These are phyloP conservation scores for Hypsibius dujardini DNA, from an alignment of 1,140 invertebrate species.

Conservation along the genomic window DNA sequence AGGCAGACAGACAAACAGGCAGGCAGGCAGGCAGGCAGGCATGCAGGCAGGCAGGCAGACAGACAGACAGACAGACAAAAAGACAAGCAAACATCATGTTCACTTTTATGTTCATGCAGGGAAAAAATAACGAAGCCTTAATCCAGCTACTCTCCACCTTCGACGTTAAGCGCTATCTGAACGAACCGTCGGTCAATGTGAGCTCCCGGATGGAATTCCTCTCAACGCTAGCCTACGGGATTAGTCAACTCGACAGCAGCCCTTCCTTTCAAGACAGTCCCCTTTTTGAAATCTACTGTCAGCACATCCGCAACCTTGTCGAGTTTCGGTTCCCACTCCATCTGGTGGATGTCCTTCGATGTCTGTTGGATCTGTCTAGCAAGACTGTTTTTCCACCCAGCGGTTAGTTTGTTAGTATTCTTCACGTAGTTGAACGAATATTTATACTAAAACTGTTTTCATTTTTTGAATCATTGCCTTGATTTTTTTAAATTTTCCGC, in stretches of 20 bases:
- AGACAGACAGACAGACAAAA: too few relatives aligned
- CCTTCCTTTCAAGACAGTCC: constrained; percentile 2
- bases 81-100: too few relatives aligned
- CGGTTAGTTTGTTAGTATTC: background rate
- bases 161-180: background rate
- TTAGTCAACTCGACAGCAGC: background rate
- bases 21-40: too few relatives aligned
- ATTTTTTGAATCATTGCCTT: too few relatives aligned
- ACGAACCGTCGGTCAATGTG: background rate
- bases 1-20: too few relatives aligned
- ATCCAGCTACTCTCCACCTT: constrained; percentile 2
- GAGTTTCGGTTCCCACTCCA: background rate
- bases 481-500: background rate
- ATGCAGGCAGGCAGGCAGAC: too few relatives aligned
- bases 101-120: background rate
- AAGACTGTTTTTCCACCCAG: background rate
- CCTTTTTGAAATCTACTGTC: background rate
- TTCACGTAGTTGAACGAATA: too few relatives aligned
- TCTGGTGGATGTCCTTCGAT: background rate
- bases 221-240: background rate
- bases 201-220: background rate
- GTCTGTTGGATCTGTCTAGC: background rate
- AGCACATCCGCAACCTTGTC: background rate
- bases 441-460: too few relatives aligned
- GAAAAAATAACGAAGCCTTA: background rate